A percentile compares a stretch with the other conserved stretches of the same genome.
phyloP scores from a whole-genome alignment of 2,888 invertebrate genomes.

The Drosophila paramelanica region DNA sequence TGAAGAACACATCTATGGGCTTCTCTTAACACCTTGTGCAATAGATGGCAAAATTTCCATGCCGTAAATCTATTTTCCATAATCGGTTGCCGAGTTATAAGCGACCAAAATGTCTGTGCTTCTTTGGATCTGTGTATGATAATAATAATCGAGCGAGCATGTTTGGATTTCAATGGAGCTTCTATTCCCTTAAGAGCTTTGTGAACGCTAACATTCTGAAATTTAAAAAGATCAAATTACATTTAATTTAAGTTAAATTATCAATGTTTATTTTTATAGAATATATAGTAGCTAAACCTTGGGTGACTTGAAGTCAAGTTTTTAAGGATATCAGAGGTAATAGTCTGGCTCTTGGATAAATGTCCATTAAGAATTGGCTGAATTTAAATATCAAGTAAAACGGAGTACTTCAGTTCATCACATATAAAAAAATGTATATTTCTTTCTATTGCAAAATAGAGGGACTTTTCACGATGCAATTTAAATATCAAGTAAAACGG shows the following conservation, averaged over 20 bases:
- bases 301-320: too few species aligned
- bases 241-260: not conserved
- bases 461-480: too few species aligned
- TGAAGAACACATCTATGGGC: conserved; percentile 95
- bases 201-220: conserved; percentile 91
- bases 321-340: too few species aligned
- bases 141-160: conserved; percentile 97
- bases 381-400: too few species aligned
- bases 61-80: conserved; percentile 96
- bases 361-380: too few species aligned
- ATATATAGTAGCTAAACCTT: too few species aligned
- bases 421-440: too few species aligned
- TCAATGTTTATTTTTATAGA: not conserved
- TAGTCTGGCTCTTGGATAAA: too few species aligned
- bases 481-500: too few species aligned
- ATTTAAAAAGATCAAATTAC: conserved; percentile 2
- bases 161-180: conserved; percentile 98
- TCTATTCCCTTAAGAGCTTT: conserved; percentile 97
- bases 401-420: too few species aligned
- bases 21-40: conserved; percentile 97
- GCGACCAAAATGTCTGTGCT: conserved; percentile 95
- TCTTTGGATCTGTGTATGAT: conserved; percentile 97
- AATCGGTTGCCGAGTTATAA: conserved; percentile 85
- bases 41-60: conserved; percentile 99
- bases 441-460: too few species aligned